Evolutionary conservation across 2,113 vertebrate genomes (phyloP), one percentile per base, ranked within the genome.

Genomic region (Pyxicephalus adspersus): DNA sequence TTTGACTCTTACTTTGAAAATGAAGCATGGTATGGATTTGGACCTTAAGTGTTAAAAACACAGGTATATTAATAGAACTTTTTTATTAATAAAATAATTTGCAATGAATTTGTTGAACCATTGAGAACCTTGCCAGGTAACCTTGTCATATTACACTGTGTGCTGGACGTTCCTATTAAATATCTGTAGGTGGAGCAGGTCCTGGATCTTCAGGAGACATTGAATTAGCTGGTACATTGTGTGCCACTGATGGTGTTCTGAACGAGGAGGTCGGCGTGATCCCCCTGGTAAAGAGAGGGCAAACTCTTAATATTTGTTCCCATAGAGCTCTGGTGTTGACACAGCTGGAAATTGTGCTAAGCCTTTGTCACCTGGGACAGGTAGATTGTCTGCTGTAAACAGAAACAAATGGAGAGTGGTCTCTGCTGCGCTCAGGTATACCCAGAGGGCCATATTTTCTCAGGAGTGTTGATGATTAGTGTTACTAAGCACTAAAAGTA

Each of bases 241-340:
- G 13, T 31, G 71, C 38, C 26, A 76, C 72, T 45, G 86, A 82
- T 0, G 0, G 2, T 63, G 73, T 52, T 54, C 51, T 9, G 68
- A 8, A 0, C 0, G 25, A 0, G 17, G 0, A 76, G 18, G 28
- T 18, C 1, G 5, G 25, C 4, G 2, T 85, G 70, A 52, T 5
- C 13, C 28, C 60, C 83, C 89, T 90, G 84, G 72, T 83, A 81
- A 76, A 78, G 22, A 85, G 73, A 77, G 85, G 19, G 19, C 19
- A 26, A 38, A n/a, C 15, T 38, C 60, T n/a, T 23, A 45, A 73
- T 54, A 54, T 54, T 65, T 54, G 52, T 63, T 22, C 34, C 22
- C 61, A 19, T 34, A 61, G 73, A 45, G 7, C 68, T 55, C 20
- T 57, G 4, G 52, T 73, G 54, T 73, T 74, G 71, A 74, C 71